These are phyloP conservation scores for Phainopepla nitens DNA, from an alignment of 2,113 vertebrate genomes.

Conservation along the genomic window DNA sequence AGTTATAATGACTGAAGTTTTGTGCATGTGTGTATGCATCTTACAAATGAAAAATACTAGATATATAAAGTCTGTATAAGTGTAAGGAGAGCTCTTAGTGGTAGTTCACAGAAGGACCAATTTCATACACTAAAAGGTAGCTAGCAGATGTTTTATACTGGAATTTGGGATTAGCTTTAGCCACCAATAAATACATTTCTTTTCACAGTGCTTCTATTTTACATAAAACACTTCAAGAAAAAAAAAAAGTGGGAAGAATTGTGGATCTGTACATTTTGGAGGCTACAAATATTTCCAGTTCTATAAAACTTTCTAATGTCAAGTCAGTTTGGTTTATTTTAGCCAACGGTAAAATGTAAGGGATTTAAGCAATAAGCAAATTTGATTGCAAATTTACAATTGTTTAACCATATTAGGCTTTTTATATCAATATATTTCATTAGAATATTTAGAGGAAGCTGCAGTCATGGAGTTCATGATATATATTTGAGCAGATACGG, in stretches of 20 bases:
- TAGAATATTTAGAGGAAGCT: not conserved
- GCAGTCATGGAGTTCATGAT: not conserved
- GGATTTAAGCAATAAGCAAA: not conserved
- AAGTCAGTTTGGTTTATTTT: not conserved
- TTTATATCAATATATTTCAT: not conserved
- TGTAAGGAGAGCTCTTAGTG: not conserved
- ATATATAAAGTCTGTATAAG: not conserved
- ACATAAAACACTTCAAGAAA: not conserved
- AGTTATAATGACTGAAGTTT: not conserved
- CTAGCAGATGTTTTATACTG: not conserved
- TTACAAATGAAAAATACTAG: not conserved
- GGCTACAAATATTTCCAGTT: not conserved
- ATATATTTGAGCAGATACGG: not conserved
- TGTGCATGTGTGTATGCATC: not conserved
- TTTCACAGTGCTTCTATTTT: not conserved
- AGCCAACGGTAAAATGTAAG: not conserved
- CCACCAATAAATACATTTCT: not conserved
- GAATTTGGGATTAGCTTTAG: not conserved
- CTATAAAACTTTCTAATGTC: not conserved
- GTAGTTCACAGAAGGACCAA: not conserved
- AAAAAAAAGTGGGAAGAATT: not conserved
- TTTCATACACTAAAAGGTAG: not conserved
- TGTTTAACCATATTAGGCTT: not conserved
- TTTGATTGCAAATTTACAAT: not conserved
- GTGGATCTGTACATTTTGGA: not conserved